These are phyloP conservation scores for Ictalurus punctatus DNA, from an alignment of 2,113 vertebrate species.

Conservation along the genomic window DNA sequence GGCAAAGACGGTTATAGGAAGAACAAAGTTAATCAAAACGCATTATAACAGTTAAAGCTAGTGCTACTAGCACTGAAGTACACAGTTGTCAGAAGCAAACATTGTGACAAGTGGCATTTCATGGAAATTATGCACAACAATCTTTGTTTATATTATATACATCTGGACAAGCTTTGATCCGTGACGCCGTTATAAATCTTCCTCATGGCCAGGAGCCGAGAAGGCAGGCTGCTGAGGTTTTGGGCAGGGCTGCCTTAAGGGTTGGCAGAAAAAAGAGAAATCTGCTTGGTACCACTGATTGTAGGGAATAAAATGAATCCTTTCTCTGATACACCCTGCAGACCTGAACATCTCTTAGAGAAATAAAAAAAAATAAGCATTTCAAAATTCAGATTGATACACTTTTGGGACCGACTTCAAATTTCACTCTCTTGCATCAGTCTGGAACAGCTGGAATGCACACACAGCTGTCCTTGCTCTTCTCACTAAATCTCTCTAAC, in stretches of 20 bases:
- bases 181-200: slow-evolving; percentile 22
- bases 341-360: background rate
- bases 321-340: background rate
- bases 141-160: background rate
- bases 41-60: background rate
- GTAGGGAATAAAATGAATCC: background rate
- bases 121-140: background rate
- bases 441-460: slow-evolving; percentile 62
- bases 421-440: slow-evolving; percentile 74
- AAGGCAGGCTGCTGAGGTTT: slow-evolving; percentile 63
- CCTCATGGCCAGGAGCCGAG: slow-evolving; percentile 5
- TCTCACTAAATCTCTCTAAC: slow-evolving; percentile 22
- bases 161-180: slow-evolving; percentile 10
- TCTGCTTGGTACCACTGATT: slow-evolving; percentile 1
- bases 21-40: background rate
- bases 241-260: slow-evolving; percentile 60
- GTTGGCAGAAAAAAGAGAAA: slow-evolving; percentile 55
- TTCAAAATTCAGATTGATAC: slow-evolving; percentile 42
- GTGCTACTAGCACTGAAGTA: background rate
- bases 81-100: background rate
- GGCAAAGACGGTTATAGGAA: background rate
- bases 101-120: background rate
- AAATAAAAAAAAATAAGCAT: background rate
- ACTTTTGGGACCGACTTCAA: slow-evolving; percentile 47
- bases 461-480: slow-evolving; percentile 61